Base-by-base conservation (phyloP, 2,888 invertebrate species). In the Tenthredo amoena region DNA sequence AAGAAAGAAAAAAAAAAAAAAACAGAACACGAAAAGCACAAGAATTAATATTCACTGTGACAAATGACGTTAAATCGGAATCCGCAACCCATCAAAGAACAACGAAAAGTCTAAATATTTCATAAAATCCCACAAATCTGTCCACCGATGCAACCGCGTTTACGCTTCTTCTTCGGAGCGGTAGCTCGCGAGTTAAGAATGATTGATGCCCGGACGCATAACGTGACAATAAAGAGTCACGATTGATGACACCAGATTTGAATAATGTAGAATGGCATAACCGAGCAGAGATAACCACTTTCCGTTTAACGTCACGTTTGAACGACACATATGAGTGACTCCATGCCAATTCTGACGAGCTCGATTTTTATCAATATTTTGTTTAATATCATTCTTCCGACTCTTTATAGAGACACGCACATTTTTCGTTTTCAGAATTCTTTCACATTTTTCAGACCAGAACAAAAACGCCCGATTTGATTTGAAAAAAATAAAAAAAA, bases 221-320 rank as follows among this genome's bases (percentile, higher is more conserved):
- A 65, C 26, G 83, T 83, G 65, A 68, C 47, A 62, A 81, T 58
- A 40, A 37, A 77, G 12, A 47, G 31, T 83, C 34, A 83, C 83
- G 83, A 83, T 83, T 68, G 83, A 83, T 83, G 83, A 68, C n/a
- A 47, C 65, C 18, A 68, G 83, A 83, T 83, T 83, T 83, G 68
- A 83, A 83, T 83, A 83, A 71, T 47, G 68, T 50, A 31, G 47
- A 68, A 71, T 83, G 68, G 47, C 71, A 15, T 15, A 43, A 21
- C 58, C 18, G 26, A 21, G 72, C 40, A 31, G 50, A 77, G 77
- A 77, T 77, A 77, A 77, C 76, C 47, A 77, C 55, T 77, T 77
- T 55, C 47, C 77, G 77, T 40, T 62, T 31, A 81, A 34, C 83
- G 68, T 31, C 81, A 34, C 47, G 47, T 47, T 21, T 1, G 21